Evolutionary conservation across 1,140 invertebrate genomes (phyloP).

Genomic region (Venustaconcha ellipsiformis): DNA sequence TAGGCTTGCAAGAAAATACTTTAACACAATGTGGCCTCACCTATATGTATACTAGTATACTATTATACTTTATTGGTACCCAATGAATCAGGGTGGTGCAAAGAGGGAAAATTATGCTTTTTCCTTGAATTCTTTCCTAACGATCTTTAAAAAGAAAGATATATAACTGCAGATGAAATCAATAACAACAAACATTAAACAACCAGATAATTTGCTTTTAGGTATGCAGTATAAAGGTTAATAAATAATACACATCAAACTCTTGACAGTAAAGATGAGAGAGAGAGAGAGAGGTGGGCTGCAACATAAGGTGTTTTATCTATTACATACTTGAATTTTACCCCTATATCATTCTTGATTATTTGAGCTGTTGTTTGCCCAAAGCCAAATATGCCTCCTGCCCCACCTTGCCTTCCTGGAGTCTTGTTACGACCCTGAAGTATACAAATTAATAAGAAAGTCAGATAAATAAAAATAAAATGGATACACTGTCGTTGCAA

Average conservation of each 20-base stretch:
- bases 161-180: too few relatives aligned
- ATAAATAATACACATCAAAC: background rate
- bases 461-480: background rate
- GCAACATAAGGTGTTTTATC: background rate
- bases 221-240: background rate
- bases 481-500: too few relatives aligned
- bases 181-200: too few relatives aligned
- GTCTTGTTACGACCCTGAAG: slow-evolving; percentile 35
- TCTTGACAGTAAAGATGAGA: background rate
- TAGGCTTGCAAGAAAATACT: too few relatives aligned
- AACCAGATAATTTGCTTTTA: background rate
- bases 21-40: too few relatives aligned
- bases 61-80: too few relatives aligned
- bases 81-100: too few relatives aligned
- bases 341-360: slow-evolving; percentile 93
- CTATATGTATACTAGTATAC: too few relatives aligned
- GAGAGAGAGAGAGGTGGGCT: background rate
- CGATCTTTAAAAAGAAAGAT: too few relatives aligned
- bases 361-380: slow-evolving; percentile 98
- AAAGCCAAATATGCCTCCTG: slow-evolving; percentile 89
- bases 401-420: slow-evolving; percentile 73
- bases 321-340: slow-evolving; percentile 85
- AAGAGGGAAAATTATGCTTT: too few relatives aligned
- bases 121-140: too few relatives aligned
- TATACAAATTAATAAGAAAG: slow-evolving; percentile 60